These are phyloP conservation scores for Nasonia vitripennis DNA, from an alignment of 1,140 invertebrate species.

Conservation along the genomic window DNA sequence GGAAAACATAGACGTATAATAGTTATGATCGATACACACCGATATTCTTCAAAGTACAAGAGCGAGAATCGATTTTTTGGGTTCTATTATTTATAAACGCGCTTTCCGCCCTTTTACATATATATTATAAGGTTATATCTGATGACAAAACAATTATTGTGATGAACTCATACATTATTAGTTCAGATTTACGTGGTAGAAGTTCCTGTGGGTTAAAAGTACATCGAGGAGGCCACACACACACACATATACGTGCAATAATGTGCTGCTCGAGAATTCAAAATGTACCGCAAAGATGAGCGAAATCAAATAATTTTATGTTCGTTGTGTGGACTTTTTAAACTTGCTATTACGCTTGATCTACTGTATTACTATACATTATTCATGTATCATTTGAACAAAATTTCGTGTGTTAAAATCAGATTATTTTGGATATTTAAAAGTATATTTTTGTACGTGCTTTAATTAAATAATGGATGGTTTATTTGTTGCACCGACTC, in stretches of 20 bases:
- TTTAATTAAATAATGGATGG: neutral
- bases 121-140: neutral
- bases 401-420: neutral
- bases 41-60: neutral
- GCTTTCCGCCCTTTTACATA: conserved; percentile 24
- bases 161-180: conserved; percentile 17
- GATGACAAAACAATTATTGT: conserved; percentile 11
- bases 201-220: conserved; percentile 21
- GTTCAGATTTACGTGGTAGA: conserved; percentile 2
- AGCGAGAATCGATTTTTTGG: conserved; percentile 27
- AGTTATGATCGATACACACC: neutral
- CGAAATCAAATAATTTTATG: conserved; percentile 25
- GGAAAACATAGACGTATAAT: neutral
- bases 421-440: neutral
- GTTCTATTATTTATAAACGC: neutral
- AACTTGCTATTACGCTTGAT: no score
- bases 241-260: neutral
- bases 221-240: neutral
- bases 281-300: neutral
- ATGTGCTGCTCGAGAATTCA: neutral
- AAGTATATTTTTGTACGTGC: neutral
- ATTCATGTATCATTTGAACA: neutral
- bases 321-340: neutral
- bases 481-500: neutral
- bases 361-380: no score